phyloP scores from a whole-genome alignment of 2,888 invertebrate species.

The Anagyrus pseudococci region DNA sequence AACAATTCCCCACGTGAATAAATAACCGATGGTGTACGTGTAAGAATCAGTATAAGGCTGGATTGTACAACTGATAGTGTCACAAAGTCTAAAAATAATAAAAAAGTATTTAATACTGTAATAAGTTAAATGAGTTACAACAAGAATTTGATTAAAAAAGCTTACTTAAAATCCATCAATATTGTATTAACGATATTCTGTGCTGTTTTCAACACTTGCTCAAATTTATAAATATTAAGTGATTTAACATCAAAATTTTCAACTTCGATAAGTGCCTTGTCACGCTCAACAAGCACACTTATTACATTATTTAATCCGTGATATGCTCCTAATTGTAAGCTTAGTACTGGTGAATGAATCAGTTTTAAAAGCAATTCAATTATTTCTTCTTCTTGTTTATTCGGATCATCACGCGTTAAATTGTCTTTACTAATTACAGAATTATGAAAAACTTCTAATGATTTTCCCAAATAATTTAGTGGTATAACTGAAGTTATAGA shows the following conservation, averaged over 20 bases:
- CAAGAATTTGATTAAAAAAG: slow-evolving; percentile 5
- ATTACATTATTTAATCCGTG: slow-evolving; percentile 61
- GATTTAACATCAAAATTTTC: slow-evolving; percentile 61
- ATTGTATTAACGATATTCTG: slow-evolving; percentile 65
- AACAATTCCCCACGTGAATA: slow-evolving; percentile 76
- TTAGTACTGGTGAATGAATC: slow-evolving; percentile 58
- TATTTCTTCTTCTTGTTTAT: slow-evolving; percentile 41
- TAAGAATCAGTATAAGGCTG: slow-evolving; percentile 68
- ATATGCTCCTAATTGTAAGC: slow-evolving; percentile 64
- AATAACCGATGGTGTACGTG: slow-evolving; percentile 71
- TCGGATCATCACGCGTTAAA: neutral
- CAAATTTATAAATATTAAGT: slow-evolving; percentile 62
- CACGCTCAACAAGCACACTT: slow-evolving; percentile 62
- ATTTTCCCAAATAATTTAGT: slow-evolving; percentile 51
- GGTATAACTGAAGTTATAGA: slow-evolving; percentile 43
- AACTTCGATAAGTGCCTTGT: slow-evolving; percentile 58
- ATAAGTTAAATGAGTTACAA: neutral
- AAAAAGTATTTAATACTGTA: neutral
- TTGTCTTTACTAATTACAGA: slow-evolving; percentile 46
- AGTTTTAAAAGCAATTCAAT: slow-evolving; percentile 58
- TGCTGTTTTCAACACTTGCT: slow-evolving; percentile 55
- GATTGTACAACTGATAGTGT: slow-evolving; percentile 65
- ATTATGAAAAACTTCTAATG: slow-evolving; percentile 50
- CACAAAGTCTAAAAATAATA: slow-evolving; percentile 64
- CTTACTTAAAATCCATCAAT: slow-evolving; percentile 65